Conservation (phyloP, 2,797 vertebrate genomes). For the Miichthys miiuy region DNA sequence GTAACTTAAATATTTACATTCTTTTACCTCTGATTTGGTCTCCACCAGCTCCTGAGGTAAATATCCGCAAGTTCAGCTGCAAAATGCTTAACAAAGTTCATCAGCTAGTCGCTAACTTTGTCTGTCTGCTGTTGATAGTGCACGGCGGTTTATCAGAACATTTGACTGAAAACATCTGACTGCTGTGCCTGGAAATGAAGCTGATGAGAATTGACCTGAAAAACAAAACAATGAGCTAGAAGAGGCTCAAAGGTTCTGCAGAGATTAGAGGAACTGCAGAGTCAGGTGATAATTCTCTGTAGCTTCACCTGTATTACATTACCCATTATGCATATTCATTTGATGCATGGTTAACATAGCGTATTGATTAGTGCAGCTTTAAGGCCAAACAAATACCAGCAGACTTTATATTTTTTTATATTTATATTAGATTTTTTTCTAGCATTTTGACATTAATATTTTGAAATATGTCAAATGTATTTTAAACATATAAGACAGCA, state of each 20-base stretch:
- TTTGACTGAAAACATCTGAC: neutral
- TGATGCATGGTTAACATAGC: neutral
- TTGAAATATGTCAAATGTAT: neutral
- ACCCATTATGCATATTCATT: neutral
- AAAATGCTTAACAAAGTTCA: neutral
- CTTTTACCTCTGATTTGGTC: neutral
- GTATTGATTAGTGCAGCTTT: neutral
- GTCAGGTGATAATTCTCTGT: neutral
- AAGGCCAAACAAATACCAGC: neutral
- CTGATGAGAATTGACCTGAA: neutral
- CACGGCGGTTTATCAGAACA: neutral
- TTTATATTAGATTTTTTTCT: neutral
- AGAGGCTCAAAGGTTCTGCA: neutral
- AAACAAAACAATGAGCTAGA: neutral
- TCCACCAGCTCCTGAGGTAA: neutral
- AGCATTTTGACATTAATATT: neutral
- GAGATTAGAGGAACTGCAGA: neutral
- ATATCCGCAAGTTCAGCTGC: neutral
- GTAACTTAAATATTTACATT: neutral
- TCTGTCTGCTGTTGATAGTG: neutral
- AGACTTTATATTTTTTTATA: neutral
- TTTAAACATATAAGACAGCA: no score
- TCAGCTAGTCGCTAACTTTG: neutral
- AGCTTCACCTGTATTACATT: no score
- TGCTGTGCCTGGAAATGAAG: conserved; percentile 2